Conservation (phyloP, 2,113 vertebrate genomes). For the Tachysurus vachellii region DNA sequence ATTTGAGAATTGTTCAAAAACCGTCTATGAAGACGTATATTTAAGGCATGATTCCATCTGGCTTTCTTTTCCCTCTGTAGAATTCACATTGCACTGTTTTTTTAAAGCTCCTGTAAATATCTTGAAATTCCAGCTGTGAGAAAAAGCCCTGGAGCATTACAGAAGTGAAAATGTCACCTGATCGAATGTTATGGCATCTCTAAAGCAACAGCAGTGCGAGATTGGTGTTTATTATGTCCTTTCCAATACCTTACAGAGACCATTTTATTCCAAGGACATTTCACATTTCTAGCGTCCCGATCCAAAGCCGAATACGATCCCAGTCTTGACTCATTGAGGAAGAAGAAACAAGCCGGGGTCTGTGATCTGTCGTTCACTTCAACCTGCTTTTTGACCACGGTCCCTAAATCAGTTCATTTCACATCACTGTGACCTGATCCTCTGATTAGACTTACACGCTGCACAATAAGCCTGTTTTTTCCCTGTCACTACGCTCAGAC, state of each 20-base stretch:
- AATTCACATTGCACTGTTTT: not conserved
- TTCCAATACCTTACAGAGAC: not conserved
- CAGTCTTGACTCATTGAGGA: not conserved
- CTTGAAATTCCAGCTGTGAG: not conserved
- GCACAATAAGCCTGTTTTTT: slow-evolving; percentile 19
- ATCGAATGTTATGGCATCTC: not conserved
- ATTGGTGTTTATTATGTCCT: not conserved
- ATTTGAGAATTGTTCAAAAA: slow-evolving; percentile 29
- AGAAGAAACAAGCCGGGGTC: not conserved
- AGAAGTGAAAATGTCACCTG: slow-evolving; percentile 18
- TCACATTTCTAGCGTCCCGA: not conserved
- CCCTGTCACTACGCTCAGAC: slow-evolving; percentile 19
- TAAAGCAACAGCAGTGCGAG: not conserved
- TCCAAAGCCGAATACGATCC: not conserved
- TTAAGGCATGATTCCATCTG: not conserved
- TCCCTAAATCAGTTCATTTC: slow-evolving; percentile 49
- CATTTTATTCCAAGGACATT: not conserved
- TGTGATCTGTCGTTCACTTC: not conserved
- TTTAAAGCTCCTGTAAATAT: not conserved
- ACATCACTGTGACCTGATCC: slow-evolving; percentile 39
- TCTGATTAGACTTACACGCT: slow-evolving; percentile 49
- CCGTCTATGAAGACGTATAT: slow-evolving; percentile 27
- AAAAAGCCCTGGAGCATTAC: not conserved
- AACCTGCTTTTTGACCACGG: slow-evolving; percentile 17
- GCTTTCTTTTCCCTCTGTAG: not conserved